Conservation (phyloP, 2,113 vertebrate species). For the Poeciliopsis turrubarensis region DNA sequence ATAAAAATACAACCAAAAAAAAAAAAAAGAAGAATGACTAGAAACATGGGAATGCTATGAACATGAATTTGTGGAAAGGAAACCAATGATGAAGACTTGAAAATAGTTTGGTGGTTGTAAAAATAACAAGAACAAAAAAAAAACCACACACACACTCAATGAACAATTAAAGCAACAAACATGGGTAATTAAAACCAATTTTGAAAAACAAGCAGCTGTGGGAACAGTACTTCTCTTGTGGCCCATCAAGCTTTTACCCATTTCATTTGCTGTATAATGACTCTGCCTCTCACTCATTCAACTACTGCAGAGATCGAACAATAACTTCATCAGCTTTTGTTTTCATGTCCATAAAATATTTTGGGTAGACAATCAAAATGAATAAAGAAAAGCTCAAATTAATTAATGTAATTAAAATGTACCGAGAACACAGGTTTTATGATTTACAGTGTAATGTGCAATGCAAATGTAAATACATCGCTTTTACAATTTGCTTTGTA, state of each 20-base stretch:
- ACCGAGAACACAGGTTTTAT: background rate
- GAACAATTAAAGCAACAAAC: background rate
- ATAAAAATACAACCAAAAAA: background rate
- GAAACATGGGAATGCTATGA: too few relatives aligned
- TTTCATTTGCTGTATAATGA: too few relatives aligned
- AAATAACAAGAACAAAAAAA: background rate
- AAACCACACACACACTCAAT: background rate
- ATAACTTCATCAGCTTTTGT: background rate
- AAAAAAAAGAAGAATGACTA: background rate
- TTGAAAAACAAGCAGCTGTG: background rate
- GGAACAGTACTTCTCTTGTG: slow-evolving; percentile 32
- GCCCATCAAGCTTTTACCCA: slow-evolving; percentile 26
- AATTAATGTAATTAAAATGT: background rate
- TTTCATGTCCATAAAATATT: too few relatives aligned
- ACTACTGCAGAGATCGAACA: background rate
- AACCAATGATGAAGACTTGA: too few relatives aligned
- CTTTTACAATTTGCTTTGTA: too few relatives aligned
- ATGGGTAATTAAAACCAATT: background rate
- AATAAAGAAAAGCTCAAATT: background rate
- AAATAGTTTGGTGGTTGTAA: background rate
- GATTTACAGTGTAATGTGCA: background rate
- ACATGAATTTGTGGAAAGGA: too few relatives aligned
- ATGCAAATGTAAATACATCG: background rate
- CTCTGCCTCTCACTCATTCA: background rate
- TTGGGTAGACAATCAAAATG: background rate